Conservation (phyloP, 2,113 vertebrate species). For the Coreoperca whiteheadi region DNA sequence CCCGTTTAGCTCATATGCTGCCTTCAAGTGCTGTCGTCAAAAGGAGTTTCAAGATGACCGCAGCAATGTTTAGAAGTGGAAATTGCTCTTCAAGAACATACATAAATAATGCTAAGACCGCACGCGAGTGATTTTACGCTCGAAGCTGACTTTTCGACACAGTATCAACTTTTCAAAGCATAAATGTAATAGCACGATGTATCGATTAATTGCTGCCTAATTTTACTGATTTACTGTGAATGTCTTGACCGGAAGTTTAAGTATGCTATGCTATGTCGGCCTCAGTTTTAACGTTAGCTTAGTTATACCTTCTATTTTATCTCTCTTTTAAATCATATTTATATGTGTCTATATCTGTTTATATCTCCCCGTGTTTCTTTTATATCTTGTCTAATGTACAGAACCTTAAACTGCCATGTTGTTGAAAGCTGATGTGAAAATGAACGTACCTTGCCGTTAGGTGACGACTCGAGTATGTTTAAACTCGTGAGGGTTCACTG, state of each 20-base stretch:
- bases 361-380: no score
- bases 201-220: not conserved
- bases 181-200: not conserved
- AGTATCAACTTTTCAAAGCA: not conserved
- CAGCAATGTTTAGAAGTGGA: not conserved
- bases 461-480: not conserved
- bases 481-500: not conserved
- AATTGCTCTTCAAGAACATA: no score
- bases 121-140: not conserved
- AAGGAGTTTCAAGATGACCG: not conserved
- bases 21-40: conserved; percentile 55
- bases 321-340: no score
- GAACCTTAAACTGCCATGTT: no score
- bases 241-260: not conserved
- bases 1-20: conserved; percentile 46
- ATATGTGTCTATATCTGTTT: no score
- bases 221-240: not conserved
- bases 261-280: not conserved
- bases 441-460: no score
- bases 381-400: no score
- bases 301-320: no score
- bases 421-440: no score
- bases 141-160: not conserved
- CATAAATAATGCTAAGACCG: not conserved
- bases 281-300: no score